Evolutionary conservation across 1,140 invertebrate genomes (phyloP).

Genomic region (Thereuonema tuberculata): DNA sequence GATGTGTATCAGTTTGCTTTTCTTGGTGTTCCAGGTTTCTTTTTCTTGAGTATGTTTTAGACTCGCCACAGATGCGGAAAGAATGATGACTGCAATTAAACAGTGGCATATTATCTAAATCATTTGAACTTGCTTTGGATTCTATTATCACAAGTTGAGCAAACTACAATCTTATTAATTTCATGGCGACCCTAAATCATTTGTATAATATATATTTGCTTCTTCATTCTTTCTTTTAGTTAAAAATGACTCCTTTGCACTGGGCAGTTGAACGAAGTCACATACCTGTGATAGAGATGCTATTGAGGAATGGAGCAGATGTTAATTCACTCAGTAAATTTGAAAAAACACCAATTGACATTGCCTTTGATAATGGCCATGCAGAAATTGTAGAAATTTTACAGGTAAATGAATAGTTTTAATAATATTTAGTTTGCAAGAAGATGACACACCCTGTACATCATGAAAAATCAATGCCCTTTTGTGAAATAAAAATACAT

Average conservation of each 20-base stretch:
- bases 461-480: too few species aligned
- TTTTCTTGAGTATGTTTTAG: not conserved
- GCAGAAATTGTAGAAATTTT: slow-evolving; percentile 47
- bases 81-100: not conserved
- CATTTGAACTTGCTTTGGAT: not conserved
- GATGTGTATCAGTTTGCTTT: not conserved
- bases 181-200: slow-evolving; percentile 44
- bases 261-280: slow-evolving; percentile 84
- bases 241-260: slow-evolving; percentile 86
- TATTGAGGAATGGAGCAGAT: slow-evolving; percentile 59
- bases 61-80: not conserved
- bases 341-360: slow-evolving; percentile 60
- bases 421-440: too few species aligned
- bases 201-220: not conserved
- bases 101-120: not conserved
- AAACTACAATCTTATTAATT: too few species aligned
- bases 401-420: too few species aligned
- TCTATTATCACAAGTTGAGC: too few species aligned
- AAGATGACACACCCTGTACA: too few species aligned
- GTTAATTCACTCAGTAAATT: slow-evolving; percentile 59
- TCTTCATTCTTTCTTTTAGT: slow-evolving; percentile 32
- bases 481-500: too few species aligned
- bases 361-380: slow-evolving; percentile 50
- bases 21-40: not conserved
- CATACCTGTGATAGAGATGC: slow-evolving; percentile 46